Conservation (phyloP, 2,797 vertebrate genomes). For the Acipenser ruthenus region DNA sequence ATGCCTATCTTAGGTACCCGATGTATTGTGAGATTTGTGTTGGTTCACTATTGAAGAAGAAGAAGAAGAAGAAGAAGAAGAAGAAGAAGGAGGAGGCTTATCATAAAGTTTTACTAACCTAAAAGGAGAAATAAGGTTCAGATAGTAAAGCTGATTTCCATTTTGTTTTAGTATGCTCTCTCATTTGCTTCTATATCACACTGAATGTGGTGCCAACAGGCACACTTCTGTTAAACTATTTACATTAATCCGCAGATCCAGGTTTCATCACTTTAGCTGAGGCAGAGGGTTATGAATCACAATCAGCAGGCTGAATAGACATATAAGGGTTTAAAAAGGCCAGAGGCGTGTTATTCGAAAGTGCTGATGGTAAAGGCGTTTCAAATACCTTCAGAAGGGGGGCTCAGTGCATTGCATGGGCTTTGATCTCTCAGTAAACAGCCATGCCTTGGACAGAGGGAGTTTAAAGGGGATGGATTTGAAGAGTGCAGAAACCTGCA, state of each 20-base stretch:
- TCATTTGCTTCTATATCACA: not conserved
- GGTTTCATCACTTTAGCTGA: not conserved
- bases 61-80: too few relatives aligned
- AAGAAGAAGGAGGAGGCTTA: too few relatives aligned
- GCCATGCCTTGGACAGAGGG: not conserved
- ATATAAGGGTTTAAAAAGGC: not conserved
- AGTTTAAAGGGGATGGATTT: not conserved
- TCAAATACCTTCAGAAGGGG: slow-evolving; percentile 1
- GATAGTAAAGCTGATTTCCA: not conserved
- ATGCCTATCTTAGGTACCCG: too few relatives aligned
- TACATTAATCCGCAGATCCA: not conserved
- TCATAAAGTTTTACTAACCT: too few relatives aligned
- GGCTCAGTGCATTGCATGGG: not conserved
- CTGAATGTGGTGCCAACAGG: not conserved
- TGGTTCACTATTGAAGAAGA: too few relatives aligned
- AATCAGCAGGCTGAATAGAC: not conserved
- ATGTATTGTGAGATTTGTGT: too few relatives aligned
- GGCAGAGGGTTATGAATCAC: slow-evolving; percentile 4
- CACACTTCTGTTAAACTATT: not conserved
- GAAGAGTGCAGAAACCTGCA: not conserved
- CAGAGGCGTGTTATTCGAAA: not conserved
- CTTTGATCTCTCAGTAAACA: slow-evolving; percentile 1
- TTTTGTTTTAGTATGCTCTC: not conserved
- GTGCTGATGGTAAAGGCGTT: not conserved
- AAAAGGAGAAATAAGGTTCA: too few relatives aligned